phyloP scores from a whole-genome alignment of 1,140 invertebrate genomes.

The Formica selysi region DNA sequence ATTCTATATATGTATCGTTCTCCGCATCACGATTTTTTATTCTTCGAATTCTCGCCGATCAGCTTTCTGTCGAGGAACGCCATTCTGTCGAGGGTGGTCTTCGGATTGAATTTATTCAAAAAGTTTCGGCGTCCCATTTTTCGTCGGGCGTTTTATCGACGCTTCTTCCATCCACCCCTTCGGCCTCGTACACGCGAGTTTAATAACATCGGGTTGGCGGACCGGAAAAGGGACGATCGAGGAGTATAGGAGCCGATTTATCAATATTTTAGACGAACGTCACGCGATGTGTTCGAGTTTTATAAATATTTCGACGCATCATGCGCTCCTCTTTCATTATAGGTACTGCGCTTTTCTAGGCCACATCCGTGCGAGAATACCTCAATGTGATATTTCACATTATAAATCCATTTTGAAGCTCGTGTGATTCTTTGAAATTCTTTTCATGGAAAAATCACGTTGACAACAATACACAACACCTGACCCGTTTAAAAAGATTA shows the following conservation, averaged over 20 bases:
- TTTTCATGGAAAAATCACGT: not conserved
- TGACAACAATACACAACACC: not conserved
- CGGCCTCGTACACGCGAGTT: conserved; percentile 41
- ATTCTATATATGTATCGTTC: not conserved
- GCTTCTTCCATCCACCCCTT: conserved; percentile 22
- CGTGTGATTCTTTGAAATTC: not conserved
- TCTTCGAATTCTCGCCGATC: conserved; percentile 27
- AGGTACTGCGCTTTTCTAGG: not conserved
- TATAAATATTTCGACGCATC: conserved; percentile 35
- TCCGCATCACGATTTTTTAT: conserved; percentile 29
- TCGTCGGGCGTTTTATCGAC: conserved; percentile 54
- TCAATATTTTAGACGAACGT: conserved; percentile 49
- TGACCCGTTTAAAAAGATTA: not conserved
- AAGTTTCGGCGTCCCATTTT: conserved; percentile 63
- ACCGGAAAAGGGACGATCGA: conserved; percentile 18
- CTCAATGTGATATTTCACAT: not conserved
- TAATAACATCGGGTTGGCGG: conserved; percentile 41
- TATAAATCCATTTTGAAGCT: not conserved
- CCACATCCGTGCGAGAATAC: not conserved
- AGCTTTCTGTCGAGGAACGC: conserved; percentile 51
- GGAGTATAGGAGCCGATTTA: conserved; percentile 16
- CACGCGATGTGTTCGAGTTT: not conserved
- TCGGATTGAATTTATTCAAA: conserved; percentile 77
- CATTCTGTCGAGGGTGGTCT: conserved; percentile 39
- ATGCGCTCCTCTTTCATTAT: not conserved